phyloP scores from a whole-genome alignment of 2,797 vertebrate species.

The Garrulus glandarius region DNA sequence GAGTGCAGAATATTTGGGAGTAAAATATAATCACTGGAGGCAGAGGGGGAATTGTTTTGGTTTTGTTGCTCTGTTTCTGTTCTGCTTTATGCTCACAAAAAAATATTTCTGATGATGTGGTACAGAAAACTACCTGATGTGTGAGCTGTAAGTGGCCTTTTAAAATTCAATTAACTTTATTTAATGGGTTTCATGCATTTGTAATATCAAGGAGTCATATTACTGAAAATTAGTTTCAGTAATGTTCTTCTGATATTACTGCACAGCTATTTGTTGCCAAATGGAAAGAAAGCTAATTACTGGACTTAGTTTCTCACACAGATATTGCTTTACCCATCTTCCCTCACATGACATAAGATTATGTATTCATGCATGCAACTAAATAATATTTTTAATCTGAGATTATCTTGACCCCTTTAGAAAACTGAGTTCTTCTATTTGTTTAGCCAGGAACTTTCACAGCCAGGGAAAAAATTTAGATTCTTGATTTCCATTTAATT shows the following conservation, averaged over 20 bases:
- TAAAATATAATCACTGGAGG: not conserved
- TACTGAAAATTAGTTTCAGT: slow-evolving; percentile 67
- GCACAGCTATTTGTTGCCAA: slow-evolving; percentile 53
- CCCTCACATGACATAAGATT: not conserved
- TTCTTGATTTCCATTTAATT: not conserved
- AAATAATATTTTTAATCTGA: not conserved
- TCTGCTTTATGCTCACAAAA: not conserved
- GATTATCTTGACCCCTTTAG: not conserved
- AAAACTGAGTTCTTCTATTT: not conserved
- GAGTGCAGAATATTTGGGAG: not conserved
- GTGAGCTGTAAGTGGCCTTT: slow-evolving; percentile 52
- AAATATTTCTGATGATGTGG: slow-evolving; percentile 24
- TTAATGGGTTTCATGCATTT: slow-evolving; percentile 65
- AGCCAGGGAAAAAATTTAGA: not conserved
- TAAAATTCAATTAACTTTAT: slow-evolving; percentile 72
- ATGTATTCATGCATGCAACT: not conserved
- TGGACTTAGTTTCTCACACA: not conserved
- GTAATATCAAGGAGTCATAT: slow-evolving; percentile 63
- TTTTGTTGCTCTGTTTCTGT: not conserved
- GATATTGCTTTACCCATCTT: not conserved
- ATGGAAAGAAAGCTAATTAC: slow-evolving; percentile 54
- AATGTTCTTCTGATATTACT: slow-evolving; percentile 56
- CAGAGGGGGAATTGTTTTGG: not conserved
- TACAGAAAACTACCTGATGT: slow-evolving; percentile 60
- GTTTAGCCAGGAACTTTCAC: not conserved